These are phyloP conservation scores for Galerucella calmariensis DNA, from an alignment of 2,888 invertebrate species.

Conservation along the genomic window DNA sequence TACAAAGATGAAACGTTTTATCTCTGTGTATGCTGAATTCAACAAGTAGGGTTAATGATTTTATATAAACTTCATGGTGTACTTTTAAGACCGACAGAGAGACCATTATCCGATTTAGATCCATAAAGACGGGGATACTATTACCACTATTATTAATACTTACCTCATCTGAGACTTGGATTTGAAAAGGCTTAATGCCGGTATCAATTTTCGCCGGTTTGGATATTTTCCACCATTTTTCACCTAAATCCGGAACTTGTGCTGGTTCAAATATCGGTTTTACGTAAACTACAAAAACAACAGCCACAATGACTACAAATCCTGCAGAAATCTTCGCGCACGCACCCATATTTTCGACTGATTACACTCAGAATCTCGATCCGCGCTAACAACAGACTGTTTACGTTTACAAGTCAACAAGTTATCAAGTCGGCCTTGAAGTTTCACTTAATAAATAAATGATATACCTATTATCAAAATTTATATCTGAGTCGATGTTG, in stretches of 20 bases:
- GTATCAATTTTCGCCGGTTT: constrained; percentile 66
- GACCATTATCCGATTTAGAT: too few relatives aligned
- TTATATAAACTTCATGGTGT: not conserved
- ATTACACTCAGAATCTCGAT: not conserved
- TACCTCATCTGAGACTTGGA: constrained; percentile 73
- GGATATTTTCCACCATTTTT: constrained; percentile 73
- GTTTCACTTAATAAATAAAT: not conserved
- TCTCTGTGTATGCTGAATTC: too few relatives aligned
- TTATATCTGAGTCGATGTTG: not conserved
- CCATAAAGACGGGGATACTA: too few relatives aligned
- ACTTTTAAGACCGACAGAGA: not conserved
- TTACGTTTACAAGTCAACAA: not conserved
- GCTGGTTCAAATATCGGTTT: constrained; percentile 44
- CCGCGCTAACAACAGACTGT: not conserved
- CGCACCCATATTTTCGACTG: constrained; percentile 7
- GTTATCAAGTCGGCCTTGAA: not conserved
- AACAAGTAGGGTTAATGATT: too few relatives aligned
- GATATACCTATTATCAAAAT: not conserved
- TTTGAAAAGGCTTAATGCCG: constrained; percentile 70
- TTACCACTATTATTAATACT: constrained; percentile 38
- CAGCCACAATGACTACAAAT: constrained; percentile 9
- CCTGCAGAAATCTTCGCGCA: not conserved
- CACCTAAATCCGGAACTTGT: constrained; percentile 53
- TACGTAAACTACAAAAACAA: constrained; percentile 12
- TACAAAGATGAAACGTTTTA: too few relatives aligned